Percentiles rank a stretch among this genome's conserved stretches.
Conservation (phyloP, 2,113 vertebrate species). For the Sebastes schlegelii region DNA sequence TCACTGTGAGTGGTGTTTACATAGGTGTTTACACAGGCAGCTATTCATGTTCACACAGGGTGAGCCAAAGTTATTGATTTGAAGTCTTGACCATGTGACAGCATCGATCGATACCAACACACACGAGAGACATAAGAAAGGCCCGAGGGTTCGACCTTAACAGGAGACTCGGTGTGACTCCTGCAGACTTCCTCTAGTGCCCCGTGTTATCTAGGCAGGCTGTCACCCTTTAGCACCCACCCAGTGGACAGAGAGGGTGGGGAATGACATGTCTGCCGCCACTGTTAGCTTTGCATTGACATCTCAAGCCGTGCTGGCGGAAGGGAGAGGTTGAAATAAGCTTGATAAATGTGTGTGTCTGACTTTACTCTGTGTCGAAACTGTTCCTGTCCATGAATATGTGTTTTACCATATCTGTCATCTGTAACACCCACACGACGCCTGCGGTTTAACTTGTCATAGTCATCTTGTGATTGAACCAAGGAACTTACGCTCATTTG, state of each 20-base stretch:
- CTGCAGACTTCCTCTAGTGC: slow-evolving; percentile 46
- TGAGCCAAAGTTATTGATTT: slow-evolving; percentile 75
- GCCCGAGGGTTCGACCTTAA: neutral
- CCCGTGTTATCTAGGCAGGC: slow-evolving; percentile 59
- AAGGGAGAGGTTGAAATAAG: slow-evolving; percentile 54
- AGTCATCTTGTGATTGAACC: neutral
- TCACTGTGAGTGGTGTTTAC: slow-evolving; percentile 66
- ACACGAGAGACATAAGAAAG: slow-evolving; percentile 15
- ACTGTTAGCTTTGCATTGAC: slow-evolving; percentile 74
- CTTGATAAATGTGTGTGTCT: slow-evolving; percentile 64
- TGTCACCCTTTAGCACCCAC: slow-evolving; percentile 65
- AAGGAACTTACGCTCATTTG: too few relatives aligned
- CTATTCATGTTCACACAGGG: slow-evolving; percentile 65
- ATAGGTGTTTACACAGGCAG: slow-evolving; percentile 75
- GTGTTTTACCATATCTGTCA: slow-evolving; percentile 1
- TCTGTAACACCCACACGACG: neutral
- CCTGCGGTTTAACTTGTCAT: neutral
- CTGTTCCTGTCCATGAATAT: neutral
- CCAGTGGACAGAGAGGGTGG: slow-evolving; percentile 77
- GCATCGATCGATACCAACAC: slow-evolving; percentile 59
- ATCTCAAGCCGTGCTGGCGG: slow-evolving; percentile 57
- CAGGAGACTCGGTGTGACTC: slow-evolving; percentile 27
- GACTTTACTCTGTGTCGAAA: slow-evolving; percentile 23
- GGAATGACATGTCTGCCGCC: slow-evolving; percentile 58
- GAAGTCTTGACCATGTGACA: slow-evolving; percentile 57